A percentile compares a stretch with the other conserved stretches of the same genome.
These are phyloP conservation scores for Phyllostomus discolor DNA, from an alignment of 2,113 vertebrate species.

Conservation along the genomic window DNA sequence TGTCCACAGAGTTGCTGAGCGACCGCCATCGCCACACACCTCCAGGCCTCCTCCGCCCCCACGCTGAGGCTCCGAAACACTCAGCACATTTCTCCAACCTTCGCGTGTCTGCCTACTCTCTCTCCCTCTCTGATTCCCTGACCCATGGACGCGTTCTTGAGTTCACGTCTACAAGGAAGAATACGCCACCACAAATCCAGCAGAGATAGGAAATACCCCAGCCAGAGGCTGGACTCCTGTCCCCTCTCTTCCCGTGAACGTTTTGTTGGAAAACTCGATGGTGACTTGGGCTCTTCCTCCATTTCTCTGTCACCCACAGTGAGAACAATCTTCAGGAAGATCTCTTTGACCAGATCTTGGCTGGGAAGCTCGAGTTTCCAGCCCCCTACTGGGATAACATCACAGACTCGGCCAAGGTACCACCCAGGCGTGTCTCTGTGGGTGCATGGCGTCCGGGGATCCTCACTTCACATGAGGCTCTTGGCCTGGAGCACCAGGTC, in stretches of 20 bases:
- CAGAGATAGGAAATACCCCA: neutral
- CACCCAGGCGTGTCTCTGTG: neutral
- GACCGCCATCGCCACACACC: accelerated
- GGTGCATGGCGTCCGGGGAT: accelerated
- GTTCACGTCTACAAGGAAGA: neutral
- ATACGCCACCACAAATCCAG: neutral
- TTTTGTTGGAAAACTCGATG: neutral
- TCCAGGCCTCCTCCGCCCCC: neutral
- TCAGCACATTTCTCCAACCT: neutral
- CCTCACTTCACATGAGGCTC: accelerated
- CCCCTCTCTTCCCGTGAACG: accelerated
- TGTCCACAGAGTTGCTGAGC: neutral
- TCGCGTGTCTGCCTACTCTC: neutral
- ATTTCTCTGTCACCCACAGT: slow-evolving; percentile 74
- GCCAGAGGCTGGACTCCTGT: neutral
- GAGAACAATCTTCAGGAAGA: slow-evolving; percentile 97
- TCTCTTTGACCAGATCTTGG: slow-evolving; percentile 96
- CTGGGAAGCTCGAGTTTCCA: slow-evolving; percentile 93
- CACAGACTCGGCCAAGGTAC: slow-evolving; percentile 93
- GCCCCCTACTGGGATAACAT: slow-evolving; percentile 99
- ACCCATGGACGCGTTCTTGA: neutral
- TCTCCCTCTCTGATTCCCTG: neutral
- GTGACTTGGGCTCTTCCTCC: neutral
- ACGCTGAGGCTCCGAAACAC: neutral
- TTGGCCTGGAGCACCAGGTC: neutral